These are phyloP conservation scores for Clarias pachynema DNA, from an alignment of 2,797 vertebrate species.

Conservation along the genomic window DNA sequence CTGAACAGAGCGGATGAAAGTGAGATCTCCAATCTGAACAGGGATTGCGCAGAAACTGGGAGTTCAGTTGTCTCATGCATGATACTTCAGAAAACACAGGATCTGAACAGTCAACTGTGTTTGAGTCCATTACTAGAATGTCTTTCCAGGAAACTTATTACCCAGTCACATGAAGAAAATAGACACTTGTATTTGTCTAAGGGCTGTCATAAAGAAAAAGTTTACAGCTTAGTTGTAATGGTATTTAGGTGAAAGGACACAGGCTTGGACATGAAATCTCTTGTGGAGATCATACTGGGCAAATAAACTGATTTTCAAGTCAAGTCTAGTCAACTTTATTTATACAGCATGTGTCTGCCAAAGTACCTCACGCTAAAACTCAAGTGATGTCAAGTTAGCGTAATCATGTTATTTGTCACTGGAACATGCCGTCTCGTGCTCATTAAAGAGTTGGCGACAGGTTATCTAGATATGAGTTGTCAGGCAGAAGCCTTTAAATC, in stretches of 20 bases:
- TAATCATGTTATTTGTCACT: slow-evolving; percentile 60
- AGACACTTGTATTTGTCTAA: background rate
- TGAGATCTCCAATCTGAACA: slow-evolving; percentile 47
- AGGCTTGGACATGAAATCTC: slow-evolving; percentile 46
- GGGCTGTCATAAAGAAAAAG: background rate
- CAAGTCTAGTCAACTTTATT: background rate
- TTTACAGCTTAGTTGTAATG: slow-evolving; percentile 11
- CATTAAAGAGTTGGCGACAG: slow-evolving; percentile 61
- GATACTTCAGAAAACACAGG: background rate
- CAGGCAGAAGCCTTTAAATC: slow-evolving; percentile 53
- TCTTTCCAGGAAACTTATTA: slow-evolving; percentile 19
- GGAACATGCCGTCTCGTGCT: slow-evolving; percentile 52
- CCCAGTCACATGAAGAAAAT: background rate
- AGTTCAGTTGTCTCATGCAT: slow-evolving; percentile 20
- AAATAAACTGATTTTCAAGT: slow-evolving; percentile 53
- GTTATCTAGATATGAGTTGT: slow-evolving; percentile 63
- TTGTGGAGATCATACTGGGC: slow-evolving; percentile 58
- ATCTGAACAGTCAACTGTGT: background rate
- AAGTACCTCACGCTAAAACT: background rate
- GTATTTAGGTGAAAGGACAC: slow-evolving; percentile 42
- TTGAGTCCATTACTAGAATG: too few relatives aligned
- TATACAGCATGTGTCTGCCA: background rate
- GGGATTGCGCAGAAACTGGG: slow-evolving; percentile 24
- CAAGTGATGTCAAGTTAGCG: background rate
- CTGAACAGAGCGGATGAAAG: slow-evolving; percentile 29